Evolutionary conservation across 1,140 invertebrate species (phyloP).

Genomic region (Calosoma granatense): DNA sequence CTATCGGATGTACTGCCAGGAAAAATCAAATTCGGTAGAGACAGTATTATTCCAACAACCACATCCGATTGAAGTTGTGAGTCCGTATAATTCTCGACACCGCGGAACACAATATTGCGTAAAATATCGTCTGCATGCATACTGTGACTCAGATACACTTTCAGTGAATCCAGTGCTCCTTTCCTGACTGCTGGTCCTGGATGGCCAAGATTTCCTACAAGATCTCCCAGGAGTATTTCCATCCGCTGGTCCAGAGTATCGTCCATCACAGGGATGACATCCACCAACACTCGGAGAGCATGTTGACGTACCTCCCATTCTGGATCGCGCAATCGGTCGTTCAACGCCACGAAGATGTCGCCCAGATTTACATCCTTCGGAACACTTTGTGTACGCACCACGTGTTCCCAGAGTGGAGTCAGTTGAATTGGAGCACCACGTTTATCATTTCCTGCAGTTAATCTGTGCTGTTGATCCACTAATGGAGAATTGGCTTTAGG

Average conservation of each 20-base stretch:
- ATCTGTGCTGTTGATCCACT: neutral
- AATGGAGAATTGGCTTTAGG: neutral
- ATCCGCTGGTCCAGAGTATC: slow-evolving; percentile 50
- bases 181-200: slow-evolving; percentile 64
- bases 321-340: slow-evolving; percentile 58
- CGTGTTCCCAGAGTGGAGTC: slow-evolving; percentile 66
- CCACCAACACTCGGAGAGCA: slow-evolving; percentile 60
- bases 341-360: slow-evolving; percentile 55
- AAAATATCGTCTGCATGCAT: slow-evolving; percentile 42
- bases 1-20: slow-evolving; percentile 9
- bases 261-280: slow-evolving; percentile 57
- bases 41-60: slow-evolving; percentile 53
- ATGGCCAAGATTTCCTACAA: slow-evolving; percentile 64
- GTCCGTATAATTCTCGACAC: slow-evolving; percentile 44
- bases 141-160: slow-evolving; percentile 53
- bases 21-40: slow-evolving; percentile 38
- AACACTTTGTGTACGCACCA: slow-evolving; percentile 47
- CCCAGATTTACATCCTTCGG: slow-evolving; percentile 50
- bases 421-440: slow-evolving; percentile 38
- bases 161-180: slow-evolving; percentile 56
- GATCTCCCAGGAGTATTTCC: slow-evolving; percentile 47
- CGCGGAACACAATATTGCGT: slow-evolving; percentile 50
- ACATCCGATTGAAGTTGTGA: slow-evolving; percentile 49
- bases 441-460: slow-evolving; percentile 9
- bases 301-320: slow-evolving; percentile 74